Evolutionary conservation across 2,113 vertebrate species (phyloP), one percentile per base, ranked within the genome.

Genomic region (Cervus canadensis): DNA sequence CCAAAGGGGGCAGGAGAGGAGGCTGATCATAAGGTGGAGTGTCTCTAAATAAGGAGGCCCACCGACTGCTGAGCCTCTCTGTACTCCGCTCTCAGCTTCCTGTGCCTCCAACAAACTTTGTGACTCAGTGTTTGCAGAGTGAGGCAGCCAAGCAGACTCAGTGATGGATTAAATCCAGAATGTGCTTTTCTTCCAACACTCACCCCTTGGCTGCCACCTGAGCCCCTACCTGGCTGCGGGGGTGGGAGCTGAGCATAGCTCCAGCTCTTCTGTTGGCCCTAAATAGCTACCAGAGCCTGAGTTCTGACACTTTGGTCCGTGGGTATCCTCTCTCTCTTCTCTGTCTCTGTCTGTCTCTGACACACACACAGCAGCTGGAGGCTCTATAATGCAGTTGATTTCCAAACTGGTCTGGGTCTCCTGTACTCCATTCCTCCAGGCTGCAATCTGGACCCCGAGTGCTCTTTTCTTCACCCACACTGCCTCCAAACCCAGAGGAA

Each of bases 101-200:
- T 89, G 85, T 91, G 81, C 83, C 48, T 79, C 90, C 87, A 94
- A 84, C 90, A 97, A 98, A 98, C 97, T 98, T 98, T 97, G 97
- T 97, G 97, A 97, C 97, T 97, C 97, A 50, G 86, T 94, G 82
- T 84, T 81, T 40, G 28, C 81, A 62, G 71, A 71, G 28, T 7
- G 19, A 96, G 90, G 89, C 78, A 60, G 84, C 86, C 48, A 43
- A 96, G 94, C 81, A 67, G 83, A 64, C 88, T 84, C n/a, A 1
- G 50, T 6, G 84, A 43, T 36, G 82, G 82, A 74, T 96, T 97
- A 97, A 93, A 98, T 84, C 21, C 86, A 91, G 93, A 96, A 97
- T 1, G 1, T 0, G 30, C 52, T 78, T 57, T 96, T 59, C 59
- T 85, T 62, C 60, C 71, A n/a, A 56, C 50, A 56, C 50, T 78